A percentile compares a stretch with the other conserved stretches of the same genome.
These are phyloP conservation scores for Sylvia borin DNA, from an alignment of 2,797 vertebrate genomes.

Conservation along the genomic window DNA sequence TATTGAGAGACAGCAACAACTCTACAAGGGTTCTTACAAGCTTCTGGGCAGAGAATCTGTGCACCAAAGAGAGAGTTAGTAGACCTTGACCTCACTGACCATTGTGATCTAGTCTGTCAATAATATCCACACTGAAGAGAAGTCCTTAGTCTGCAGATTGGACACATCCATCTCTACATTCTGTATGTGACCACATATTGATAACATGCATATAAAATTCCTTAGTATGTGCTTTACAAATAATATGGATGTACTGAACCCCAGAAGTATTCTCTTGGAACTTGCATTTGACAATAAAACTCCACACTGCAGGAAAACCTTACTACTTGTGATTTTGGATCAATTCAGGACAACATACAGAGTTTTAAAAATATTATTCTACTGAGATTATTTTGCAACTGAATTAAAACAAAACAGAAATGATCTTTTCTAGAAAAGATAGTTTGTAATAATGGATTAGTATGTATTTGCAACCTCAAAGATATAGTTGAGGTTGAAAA, in stretches of 20 bases:
- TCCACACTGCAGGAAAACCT: slow-evolving; percentile 6
- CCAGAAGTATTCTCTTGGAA: background rate
- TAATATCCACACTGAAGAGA: background rate
- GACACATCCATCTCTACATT: background rate
- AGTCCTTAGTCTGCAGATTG: slow-evolving; percentile 14
- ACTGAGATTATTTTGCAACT: background rate
- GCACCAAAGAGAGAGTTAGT: background rate
- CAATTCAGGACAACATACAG: slow-evolving; percentile 14
- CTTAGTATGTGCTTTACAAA: background rate
- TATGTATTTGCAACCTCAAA: background rate
- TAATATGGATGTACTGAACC: background rate
- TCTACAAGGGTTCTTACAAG: background rate
- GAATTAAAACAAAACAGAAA: background rate
- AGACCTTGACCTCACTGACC: background rate
- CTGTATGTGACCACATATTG: background rate
- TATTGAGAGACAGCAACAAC: background rate
- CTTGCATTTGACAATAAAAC: background rate
- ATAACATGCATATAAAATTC: background rate
- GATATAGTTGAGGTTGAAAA: slow-evolving; percentile 26
- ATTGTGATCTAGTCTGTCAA: background rate
- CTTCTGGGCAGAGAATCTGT: background rate
- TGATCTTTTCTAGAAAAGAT: background rate
- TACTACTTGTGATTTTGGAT: background rate
- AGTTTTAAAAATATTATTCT: background rate
- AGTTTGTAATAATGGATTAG: background rate